Conservation (phyloP, 2,888 invertebrate species). For the Galerucella calmariensis region DNA sequence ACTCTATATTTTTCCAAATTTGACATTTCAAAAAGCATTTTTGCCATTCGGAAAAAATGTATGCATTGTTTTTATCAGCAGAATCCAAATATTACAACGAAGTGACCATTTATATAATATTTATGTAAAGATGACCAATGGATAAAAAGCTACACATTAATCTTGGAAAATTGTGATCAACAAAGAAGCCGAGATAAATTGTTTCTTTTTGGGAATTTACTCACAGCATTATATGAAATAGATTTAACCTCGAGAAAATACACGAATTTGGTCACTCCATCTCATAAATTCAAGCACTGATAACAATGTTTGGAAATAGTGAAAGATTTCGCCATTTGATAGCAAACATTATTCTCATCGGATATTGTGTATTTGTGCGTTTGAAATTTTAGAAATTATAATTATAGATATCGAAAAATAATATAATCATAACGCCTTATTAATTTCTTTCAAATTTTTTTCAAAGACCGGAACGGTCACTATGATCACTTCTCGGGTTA, state of each 20-base stretch:
- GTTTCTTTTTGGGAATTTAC: neutral
- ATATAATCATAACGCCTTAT: too few relatives aligned
- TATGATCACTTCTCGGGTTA: too few relatives aligned
- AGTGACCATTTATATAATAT: slow-evolving; percentile 24
- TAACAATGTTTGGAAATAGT: neutral
- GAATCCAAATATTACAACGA: neutral
- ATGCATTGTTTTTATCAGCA: slow-evolving; percentile 4
- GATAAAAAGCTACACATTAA: slow-evolving; percentile 26
- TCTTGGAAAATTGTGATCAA: slow-evolving; percentile 22
- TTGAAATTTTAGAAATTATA: neutral
- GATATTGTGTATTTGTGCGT: neutral
- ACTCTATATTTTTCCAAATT: neutral
- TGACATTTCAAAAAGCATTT: neutral
- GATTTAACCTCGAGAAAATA: slow-evolving; percentile 1
- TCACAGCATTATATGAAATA: slow-evolving; percentile 6
- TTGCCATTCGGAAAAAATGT: neutral
- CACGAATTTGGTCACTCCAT: slow-evolving; percentile 2
- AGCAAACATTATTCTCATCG: neutral
- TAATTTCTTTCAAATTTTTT: too few relatives aligned
- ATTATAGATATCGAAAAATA: neutral
- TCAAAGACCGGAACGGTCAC: too few relatives aligned
- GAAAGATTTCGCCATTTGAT: neutral
- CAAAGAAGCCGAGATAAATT: slow-evolving; percentile 6
- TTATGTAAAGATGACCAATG: slow-evolving; percentile 23
- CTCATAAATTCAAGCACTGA: slow-evolving; percentile 3